Percentiles rank a stretch among this genome's conserved stretches.
Conservation (phyloP, 2,113 vertebrate genomes). For the Dipodomys merriami region DNA sequence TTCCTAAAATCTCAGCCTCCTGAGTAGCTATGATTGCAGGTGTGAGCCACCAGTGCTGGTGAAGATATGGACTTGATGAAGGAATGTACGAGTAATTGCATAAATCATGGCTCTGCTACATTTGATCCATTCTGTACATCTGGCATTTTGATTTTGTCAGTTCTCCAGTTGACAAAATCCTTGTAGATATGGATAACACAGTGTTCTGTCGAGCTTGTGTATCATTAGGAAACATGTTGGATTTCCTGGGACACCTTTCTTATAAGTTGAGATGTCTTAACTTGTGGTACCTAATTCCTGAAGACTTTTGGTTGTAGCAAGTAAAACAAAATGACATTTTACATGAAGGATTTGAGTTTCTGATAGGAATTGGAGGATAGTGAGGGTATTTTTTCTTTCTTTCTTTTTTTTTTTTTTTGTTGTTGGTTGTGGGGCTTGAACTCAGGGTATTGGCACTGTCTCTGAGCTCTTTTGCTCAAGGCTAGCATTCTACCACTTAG, state of each 20-base stretch:
- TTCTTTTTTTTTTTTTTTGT: not conserved
- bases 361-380: not conserved
- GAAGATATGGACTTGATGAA: not conserved
- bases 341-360: not conserved
- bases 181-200: not conserved
- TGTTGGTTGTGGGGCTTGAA: too few species aligned
- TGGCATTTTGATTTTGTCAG: constrained; percentile 46
- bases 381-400: not conserved
- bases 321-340: constrained; percentile 2
- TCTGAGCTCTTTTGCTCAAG: too few species aligned
- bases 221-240: constrained; percentile 36
- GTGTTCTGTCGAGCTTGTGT: constrained; percentile 1
- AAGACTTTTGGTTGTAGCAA: constrained; percentile 26
- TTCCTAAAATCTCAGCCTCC: too few species aligned
- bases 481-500: too few species aligned
- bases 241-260: not conserved
- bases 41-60: too few species aligned
- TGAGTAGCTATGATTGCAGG: too few species aligned
- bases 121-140: not conserved
- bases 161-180: constrained; percentile 28
- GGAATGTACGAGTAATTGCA: not conserved
- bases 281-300: not conserved
- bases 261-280: constrained; percentile 14
- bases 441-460: too few species aligned
- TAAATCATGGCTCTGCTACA: not conserved